Conservation (phyloP, 2,888 invertebrate species). For the Nephrotoma appendiculata region DNA sequence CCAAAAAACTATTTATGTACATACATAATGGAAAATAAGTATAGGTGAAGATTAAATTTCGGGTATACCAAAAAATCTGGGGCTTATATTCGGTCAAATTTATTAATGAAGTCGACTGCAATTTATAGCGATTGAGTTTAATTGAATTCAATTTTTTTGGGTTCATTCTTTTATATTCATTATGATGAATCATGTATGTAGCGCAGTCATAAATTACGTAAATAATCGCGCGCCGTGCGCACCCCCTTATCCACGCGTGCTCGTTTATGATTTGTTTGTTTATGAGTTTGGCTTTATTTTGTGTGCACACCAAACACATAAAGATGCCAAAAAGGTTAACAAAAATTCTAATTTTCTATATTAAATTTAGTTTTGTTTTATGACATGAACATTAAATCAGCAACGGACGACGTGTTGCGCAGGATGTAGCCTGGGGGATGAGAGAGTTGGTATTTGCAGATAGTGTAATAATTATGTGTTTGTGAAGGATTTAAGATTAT, state of each 20-base stretch:
- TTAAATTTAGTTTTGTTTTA: neutral
- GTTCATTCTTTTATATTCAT: neutral
- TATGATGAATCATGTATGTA: neutral
- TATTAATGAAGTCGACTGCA: neutral
- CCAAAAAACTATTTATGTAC: neutral
- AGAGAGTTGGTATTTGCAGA: neutral
- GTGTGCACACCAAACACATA: neutral
- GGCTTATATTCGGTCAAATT: neutral
- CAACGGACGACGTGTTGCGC: neutral
- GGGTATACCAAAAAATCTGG: neutral
- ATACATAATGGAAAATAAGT: neutral
- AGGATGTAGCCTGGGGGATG: neutral
- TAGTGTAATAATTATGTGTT: neutral
- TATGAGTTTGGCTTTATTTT: neutral
- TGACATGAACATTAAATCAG: neutral
- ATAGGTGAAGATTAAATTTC: neutral
- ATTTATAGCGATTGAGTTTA: neutral
- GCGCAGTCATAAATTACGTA: neutral
- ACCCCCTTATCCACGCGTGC: neutral
- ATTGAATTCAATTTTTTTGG: neutral
- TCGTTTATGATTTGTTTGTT: neutral
- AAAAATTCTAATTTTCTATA: neutral
- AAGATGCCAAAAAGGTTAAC: neutral
- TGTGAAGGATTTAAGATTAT: neutral
- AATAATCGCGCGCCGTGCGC: neutral